phyloP scores from a whole-genome alignment of 1,140 invertebrate species.

The Zelostemma sp. region DNA sequence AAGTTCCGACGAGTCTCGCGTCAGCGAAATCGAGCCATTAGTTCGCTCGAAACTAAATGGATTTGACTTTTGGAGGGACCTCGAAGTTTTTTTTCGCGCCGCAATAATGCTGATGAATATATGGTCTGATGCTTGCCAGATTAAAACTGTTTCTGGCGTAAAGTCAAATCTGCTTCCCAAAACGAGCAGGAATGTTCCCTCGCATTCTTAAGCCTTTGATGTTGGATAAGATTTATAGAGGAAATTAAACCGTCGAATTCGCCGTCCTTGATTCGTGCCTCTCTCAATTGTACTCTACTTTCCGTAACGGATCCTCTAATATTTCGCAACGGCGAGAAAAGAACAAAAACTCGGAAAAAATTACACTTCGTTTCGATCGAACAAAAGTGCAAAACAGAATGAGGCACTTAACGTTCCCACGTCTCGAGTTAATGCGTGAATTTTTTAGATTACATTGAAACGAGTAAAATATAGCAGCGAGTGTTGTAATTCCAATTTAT shows the following conservation, averaged over 20 bases:
- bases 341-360: background rate
- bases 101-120: conserved; percentile 3
- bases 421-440: background rate
- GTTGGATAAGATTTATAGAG: background rate
- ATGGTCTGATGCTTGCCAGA: conserved; percentile 1
- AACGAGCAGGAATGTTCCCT: background rate
- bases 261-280: background rate
- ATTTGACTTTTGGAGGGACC: background rate
- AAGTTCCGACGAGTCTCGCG: too few relatives aligned
- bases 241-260: background rate
- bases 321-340: background rate
- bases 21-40: background rate
- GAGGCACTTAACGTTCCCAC: background rate
- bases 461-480: background rate
- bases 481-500: background rate
- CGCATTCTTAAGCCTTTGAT: background rate
- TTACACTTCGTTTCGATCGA: background rate
- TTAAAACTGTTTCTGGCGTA: conserved; percentile 3
- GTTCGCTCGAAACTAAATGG: background rate
- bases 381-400: background rate
- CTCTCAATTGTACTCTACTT: background rate
- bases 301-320: background rate
- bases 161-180: conserved; percentile 1
- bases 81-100: background rate
- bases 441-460: conserved; percentile 1